These are phyloP conservation scores for Deroptyus accipitrinus DNA, from an alignment of 2,113 vertebrate species.

Conservation along the genomic window DNA sequence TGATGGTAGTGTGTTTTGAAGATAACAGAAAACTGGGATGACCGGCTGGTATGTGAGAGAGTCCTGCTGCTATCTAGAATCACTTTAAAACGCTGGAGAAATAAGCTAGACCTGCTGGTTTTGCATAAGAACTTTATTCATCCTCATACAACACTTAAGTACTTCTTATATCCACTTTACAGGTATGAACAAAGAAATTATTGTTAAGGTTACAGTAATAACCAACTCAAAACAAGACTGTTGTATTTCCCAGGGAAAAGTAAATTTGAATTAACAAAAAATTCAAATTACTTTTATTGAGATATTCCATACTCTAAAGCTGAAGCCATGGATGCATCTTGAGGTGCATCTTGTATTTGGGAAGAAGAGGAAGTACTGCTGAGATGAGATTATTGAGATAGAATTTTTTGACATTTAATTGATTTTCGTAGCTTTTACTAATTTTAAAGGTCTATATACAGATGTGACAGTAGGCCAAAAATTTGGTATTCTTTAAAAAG, in stretches of 20 bases:
- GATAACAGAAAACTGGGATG: not conserved
- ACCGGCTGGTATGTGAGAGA: not conserved
- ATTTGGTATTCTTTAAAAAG: not conserved
- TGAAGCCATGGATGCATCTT: not conserved
- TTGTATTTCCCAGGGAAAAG: not conserved
- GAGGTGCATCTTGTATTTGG: not conserved
- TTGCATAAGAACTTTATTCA: not conserved
- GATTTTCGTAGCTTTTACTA: not conserved
- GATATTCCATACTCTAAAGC: not conserved
- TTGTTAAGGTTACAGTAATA: not conserved
- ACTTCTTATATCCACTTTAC: not conserved
- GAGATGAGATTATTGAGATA: not conserved
- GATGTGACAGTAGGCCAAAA: not conserved
- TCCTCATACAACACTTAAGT: not conserved
- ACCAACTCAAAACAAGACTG: accelerated
- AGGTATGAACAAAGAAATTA: not conserved
- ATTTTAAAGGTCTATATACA: not conserved
- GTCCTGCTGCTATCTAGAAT: not conserved
- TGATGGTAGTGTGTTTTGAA: not conserved
- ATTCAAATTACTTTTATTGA: not conserved
- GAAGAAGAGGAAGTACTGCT: not conserved
- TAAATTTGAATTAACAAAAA: not conserved
- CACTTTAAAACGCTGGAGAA: not conserved
- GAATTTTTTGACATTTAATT: not conserved
- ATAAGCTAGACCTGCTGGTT: not conserved